Evolutionary conservation across 2,797 vertebrate species (phyloP).

Genomic region (Gallinago solitaria): DNA sequence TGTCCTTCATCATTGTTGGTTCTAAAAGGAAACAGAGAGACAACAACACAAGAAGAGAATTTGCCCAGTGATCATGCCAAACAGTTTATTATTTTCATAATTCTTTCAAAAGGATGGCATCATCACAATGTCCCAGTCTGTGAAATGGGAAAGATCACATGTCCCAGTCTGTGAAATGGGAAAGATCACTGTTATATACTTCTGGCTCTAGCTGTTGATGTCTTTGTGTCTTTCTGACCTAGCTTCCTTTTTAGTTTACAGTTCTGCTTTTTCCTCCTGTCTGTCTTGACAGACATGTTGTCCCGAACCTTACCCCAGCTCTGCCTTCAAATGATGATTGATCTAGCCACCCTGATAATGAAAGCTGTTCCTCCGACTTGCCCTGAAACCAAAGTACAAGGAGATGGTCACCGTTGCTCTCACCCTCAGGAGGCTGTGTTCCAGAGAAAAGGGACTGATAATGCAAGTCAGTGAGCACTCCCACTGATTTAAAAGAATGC

Average conservation of each 20-base stretch:
- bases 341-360: background rate
- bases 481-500: background rate
- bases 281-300: background rate
- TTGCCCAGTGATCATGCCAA: background rate
- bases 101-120: background rate
- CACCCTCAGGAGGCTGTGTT: background rate
- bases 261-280: background rate
- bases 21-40: background rate
- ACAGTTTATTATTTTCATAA: background rate
- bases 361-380: background rate
- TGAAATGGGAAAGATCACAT: background rate
- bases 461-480: background rate
- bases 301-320: background rate
- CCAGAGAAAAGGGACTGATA: background rate
- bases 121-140: background rate
- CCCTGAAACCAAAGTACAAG: background rate
- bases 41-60: background rate
- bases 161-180: background rate
- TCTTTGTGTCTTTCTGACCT: background rate
- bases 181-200: background rate
- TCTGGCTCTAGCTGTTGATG: background rate
- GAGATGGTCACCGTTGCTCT: background rate
- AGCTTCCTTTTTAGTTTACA: background rate
- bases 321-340: background rate
- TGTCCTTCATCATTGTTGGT: background rate